These are phyloP conservation scores for Hirtodrosophila duncani DNA, from an alignment of 2,888 invertebrate genomes.

Conservation along the genomic window DNA sequence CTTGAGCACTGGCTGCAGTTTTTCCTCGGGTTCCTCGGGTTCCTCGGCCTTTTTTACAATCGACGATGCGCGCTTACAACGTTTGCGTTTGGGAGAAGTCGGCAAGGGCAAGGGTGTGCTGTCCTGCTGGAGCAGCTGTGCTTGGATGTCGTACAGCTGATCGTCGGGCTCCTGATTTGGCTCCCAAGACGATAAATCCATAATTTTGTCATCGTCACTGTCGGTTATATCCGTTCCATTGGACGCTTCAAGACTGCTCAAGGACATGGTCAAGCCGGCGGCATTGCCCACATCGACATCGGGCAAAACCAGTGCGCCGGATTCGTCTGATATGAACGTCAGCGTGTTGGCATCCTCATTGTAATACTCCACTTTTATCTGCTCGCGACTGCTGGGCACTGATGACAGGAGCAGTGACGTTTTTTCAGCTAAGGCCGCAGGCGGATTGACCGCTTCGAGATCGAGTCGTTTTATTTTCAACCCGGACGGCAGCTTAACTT, in stretches of 20 bases:
- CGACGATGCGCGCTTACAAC: neutral
- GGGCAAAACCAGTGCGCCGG: constrained; percentile 10
- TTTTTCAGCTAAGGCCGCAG: too few relatives aligned
- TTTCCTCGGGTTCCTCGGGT: too few relatives aligned
- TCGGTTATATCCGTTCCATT: neutral
- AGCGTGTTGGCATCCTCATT: neutral
- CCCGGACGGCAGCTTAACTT: constrained; percentile 62
- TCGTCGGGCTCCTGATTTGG: constrained; percentile 16
- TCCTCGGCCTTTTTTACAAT: neutral
- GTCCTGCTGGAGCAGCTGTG: constrained; percentile 1
- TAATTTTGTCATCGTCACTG: neutral
- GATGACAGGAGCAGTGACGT: too few relatives aligned
- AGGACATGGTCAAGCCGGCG: too few relatives aligned
- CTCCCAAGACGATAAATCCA: constrained; percentile 11
- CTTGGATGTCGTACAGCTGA: constrained; percentile 20
- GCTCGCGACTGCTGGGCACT: too few relatives aligned
- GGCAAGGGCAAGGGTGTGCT: constrained; percentile 1
- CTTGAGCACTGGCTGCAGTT: too few relatives aligned
- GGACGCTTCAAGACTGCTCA: too few relatives aligned
- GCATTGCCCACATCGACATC: neutral
- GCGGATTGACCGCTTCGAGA: constrained; percentile 20
- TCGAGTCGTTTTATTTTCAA: constrained; percentile 60
- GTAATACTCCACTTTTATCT: neutral
- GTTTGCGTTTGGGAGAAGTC: neutral
- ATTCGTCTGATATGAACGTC: constrained; percentile 6